Evolutionary conservation across 2,888 invertebrate species (phyloP), one percentile per base, ranked within the genome.

Genomic region (Prosopocoilus inquinatus): DNA sequence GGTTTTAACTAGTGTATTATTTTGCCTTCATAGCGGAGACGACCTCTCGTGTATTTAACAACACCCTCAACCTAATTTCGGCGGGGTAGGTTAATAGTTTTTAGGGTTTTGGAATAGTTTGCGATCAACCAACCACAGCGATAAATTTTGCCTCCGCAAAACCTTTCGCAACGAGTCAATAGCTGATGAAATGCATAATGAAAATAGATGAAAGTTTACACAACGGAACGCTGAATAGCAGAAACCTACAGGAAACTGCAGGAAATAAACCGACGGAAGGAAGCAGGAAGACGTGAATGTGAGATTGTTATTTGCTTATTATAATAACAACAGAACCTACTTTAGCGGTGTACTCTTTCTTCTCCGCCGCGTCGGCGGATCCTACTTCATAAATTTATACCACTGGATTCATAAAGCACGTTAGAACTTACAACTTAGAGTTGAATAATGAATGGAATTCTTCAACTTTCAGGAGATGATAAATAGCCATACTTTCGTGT

Each of bases 241-340:
- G 47, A 41, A 35, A 46, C 55, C 38, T 59, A 52, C 63, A 64
- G 64, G 62, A 63, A 66, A 63, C 62, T 62, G 62, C 59, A 59
- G 61, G 60, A 60, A 61, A 64, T 66, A 64, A 62, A 64, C 60
- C 63, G 63, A 56, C 61, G 67, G 69, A 69, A 70, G 67, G 67
- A 67, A 67, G 60, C 64, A 66, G 63, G 67, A 65, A 65, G 63
- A 66, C 64, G 67, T 62, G 62, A 66, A 67, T 61, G 61, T 64
- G 64, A 66, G 66, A 67, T 67, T 66, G 64, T 65, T 67, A 65
- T 67, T 64, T 66, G 65, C 64, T 65, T 66, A 67, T 67, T 66
- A 65, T 57, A 66, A 64, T 63, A 64, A 67, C 65, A 64, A 60
- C 59, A 53, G 56, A 53, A 57, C 49, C 51, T 61, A 55, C 41